Base-by-base conservation (phyloP, 2,797 vertebrate genomes). In the Lepus oiostolus region DNA sequence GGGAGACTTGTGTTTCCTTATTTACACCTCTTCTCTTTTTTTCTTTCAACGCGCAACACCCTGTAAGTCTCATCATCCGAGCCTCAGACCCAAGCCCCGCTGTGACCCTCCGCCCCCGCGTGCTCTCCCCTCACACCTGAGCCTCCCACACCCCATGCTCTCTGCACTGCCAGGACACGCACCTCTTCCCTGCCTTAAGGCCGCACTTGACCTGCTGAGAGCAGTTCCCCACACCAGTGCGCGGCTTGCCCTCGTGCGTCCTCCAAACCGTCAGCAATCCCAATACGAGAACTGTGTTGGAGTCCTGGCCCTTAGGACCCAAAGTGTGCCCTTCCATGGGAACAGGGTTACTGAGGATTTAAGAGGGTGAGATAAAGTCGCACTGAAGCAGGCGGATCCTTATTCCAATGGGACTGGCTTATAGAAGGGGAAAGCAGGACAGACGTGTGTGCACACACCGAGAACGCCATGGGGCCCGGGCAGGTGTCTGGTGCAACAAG, bases 1-100 rank as follows among this genome's bases (percentile, higher is more conserved):
- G 26, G 32, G 72, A 63, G 80, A 54, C 79, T 67, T 84, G 47
- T 85, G 81, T 68, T 89, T 91, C 88, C 72, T 74, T 24, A 62
- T 74, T 50, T 79, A 30, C n/a, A 90, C 58, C 58, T 81, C 83
- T 92, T 74, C 26, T 35, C 24, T 11, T 30, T 80, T 38, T 84
- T 77, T 60, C 68, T 79, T n/a, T 70, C 50, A 24, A n/a, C 3
- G 3, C 62, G 70, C 50, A 35, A 65, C 24, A 63, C 7, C 17
- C 38, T 35, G 35, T 50, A 83, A 91, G 38, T 47, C 50, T 67
- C 32, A 7, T 19, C 52, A 2, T 5, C 11, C 83, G n/a, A 28
- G 14, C 76, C 52, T 85, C 67, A 62, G 70, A 67, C 47, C 13
- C 6, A 63, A 82, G 32, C 68, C 62, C n/a, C 91, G 63, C 42